Percentiles rank a stretch among this genome's conserved stretches.
These are phyloP conservation scores for Cyprinodon tularosa DNA, from an alignment of 2,113 vertebrate species.

Conservation along the genomic window DNA sequence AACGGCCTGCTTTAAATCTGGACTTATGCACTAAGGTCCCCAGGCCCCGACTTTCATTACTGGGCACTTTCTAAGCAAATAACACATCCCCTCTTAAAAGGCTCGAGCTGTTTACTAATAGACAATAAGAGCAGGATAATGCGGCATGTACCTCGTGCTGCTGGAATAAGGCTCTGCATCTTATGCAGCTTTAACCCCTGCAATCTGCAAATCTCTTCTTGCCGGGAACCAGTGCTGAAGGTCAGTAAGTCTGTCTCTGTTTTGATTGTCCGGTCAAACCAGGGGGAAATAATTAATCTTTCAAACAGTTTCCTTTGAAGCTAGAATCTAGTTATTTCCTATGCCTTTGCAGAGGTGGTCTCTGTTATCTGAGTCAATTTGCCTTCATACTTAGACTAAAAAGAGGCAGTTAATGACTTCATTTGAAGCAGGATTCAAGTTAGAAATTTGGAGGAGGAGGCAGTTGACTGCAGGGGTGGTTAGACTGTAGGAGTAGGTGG, in stretches of 20 bases:
- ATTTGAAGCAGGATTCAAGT: conserved; percentile 63
- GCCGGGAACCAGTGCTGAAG: background rate
- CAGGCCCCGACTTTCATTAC: conserved; percentile 77
- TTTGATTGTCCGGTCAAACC: conserved; percentile 38
- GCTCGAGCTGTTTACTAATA: conserved; percentile 75
- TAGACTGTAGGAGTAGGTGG: conserved; percentile 47
- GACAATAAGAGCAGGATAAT: conserved; percentile 61
- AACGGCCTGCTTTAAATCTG: conserved; percentile 42
- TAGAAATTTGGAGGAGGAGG: conserved; percentile 38
- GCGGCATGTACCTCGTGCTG: background rate
- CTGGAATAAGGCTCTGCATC: conserved; percentile 34
- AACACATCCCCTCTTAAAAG: conserved; percentile 77
- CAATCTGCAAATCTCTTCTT: conserved; percentile 31
- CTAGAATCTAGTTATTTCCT: conserved; percentile 44
- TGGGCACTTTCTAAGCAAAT: conserved; percentile 80
- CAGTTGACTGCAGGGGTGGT: conserved; percentile 50
- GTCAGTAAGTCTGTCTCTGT: background rate
- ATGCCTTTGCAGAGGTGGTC: background rate
- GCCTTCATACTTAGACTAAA: conserved; percentile 46
- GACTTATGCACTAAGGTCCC: conserved; percentile 38
- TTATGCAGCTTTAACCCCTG: conserved; percentile 26
- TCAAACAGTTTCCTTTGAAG: conserved; percentile 21
- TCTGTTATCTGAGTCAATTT: conserved; percentile 46
- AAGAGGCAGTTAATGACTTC: conserved; percentile 49
- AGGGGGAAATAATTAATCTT: conserved; percentile 13